Evolutionary conservation across 1,140 invertebrate species (phyloP), one percentile per base, ranked within the genome.

Genomic region (Drosophila tsacasi): DNA sequence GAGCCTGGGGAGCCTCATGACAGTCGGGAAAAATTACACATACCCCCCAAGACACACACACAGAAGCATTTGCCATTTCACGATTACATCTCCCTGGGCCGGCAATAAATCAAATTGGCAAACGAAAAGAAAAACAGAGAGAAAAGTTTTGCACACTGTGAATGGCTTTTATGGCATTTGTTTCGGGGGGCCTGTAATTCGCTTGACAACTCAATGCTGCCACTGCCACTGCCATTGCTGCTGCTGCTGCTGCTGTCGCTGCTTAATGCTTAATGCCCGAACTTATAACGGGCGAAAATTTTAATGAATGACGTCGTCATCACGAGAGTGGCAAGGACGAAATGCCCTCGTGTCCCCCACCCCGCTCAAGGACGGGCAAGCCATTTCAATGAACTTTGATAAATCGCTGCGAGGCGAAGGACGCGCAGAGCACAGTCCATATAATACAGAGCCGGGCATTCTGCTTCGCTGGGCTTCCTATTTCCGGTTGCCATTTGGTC

Each of bases 331-430:
- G 75, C 64, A 78, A 78, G 75, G 75, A 62, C 75, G 65, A 25
- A 39, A 12, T 49, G 23, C 15, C 35, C 17, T 23, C n/a, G n/a
- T 55, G n/a, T 32, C 50, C 32, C 35, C 44, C n/a, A 35, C 25
- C 23, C 23, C 27, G 12, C 46, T 39, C 81, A 90, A 89, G 84
- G 84, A 71, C 83, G 62, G 61, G 62, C 68, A 69, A 82, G 75
- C 81, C 83, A 84, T 87, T 87, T 89, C 84, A 87, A 87, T 87
- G 84, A 87, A 87, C 84, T 87, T 87, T 87, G 84, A 89, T 87
- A 87, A 87, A 87, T 87, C 73, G 81, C 78, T 78, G 73, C 54
- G 77, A 63, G 62, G 44, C 62, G 63, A 76, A 75, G 63, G 72
- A 69, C 59, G 55, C 55, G 66, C 50, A 6, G 17, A 30, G 49